Percentiles rank a stretch among this genome's conserved stretches.
phyloP scores from a whole-genome alignment of 2,888 invertebrate species.

The Pseudanteris insignis region DNA sequence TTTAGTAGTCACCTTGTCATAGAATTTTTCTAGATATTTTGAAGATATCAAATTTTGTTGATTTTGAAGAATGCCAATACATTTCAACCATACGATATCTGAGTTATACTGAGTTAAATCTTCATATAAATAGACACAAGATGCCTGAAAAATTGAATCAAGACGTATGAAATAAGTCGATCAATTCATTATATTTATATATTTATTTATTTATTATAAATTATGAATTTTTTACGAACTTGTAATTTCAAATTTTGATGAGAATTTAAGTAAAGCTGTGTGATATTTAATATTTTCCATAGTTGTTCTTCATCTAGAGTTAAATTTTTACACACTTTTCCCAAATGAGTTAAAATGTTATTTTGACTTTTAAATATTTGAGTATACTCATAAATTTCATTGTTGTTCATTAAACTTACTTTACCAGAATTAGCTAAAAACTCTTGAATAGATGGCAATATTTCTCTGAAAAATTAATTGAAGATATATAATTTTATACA shows the following conservation, averaged over 20 bases:
- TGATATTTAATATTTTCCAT: constrained; percentile 65
- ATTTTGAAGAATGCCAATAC: constrained; percentile 56
- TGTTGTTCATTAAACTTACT: constrained; percentile 72
- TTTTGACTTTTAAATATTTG: constrained; percentile 62
- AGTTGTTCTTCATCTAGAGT: constrained; percentile 66
- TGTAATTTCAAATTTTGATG: constrained; percentile 74
- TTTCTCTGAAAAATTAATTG: constrained; percentile 69
- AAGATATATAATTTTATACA: no score
- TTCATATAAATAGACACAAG: constrained; percentile 70
- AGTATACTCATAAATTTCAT: constrained; percentile 69
- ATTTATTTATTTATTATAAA: neutral
- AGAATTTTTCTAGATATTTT: constrained; percentile 43
- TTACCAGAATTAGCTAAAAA: constrained; percentile 69
- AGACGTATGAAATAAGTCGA: no score
- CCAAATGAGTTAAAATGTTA: constrained; percentile 68
- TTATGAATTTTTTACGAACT: constrained; percentile 65
- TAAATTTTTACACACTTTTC: constrained; percentile 67
- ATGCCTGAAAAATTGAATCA: constrained; percentile 67
- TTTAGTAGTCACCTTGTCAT: constrained; percentile 52
- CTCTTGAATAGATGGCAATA: constrained; percentile 72
- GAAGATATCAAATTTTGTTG: constrained; percentile 46
- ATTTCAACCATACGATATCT: constrained; percentile 62
- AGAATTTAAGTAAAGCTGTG: constrained; percentile 70
- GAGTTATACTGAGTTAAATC: constrained; percentile 67
- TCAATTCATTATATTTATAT: constrained; percentile 11